Percentiles rank a stretch among this genome's conserved stretches.
phyloP scores from a whole-genome alignment of 2,888 invertebrate genomes.

The Ochropleura plecta region DNA sequence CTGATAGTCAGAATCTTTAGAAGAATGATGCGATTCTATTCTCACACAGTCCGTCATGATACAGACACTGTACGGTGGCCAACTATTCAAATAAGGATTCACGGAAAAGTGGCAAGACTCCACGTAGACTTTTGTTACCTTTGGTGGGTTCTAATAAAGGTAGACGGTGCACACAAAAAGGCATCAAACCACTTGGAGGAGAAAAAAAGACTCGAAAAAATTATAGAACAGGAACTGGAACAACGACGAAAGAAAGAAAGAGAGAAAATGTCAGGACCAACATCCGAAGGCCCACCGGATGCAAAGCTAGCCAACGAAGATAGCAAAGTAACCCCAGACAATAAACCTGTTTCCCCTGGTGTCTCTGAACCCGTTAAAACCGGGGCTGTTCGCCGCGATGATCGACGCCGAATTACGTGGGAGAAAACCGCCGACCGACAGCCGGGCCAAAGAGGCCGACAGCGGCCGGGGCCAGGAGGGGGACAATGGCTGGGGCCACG shows the following conservation, averaged over 20 bases:
- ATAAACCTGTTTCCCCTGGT: too few species aligned
- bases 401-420: background rate
- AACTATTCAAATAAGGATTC: slow-evolving; percentile 10
- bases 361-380: too few species aligned
- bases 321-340: too few species aligned
- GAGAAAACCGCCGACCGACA: background rate
- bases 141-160: slow-evolving; percentile 36
- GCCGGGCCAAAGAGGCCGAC: too few species aligned
- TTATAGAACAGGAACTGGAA: accelerated
- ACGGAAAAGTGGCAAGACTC: slow-evolving; percentile 34
- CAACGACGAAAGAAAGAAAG: background rate
- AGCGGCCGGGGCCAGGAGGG: too few species aligned
- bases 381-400: too few species aligned
- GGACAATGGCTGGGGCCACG: too few species aligned
- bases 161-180: slow-evolving; percentile 1
- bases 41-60: accelerated
- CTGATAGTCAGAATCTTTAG: background rate
- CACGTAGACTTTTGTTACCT: slow-evolving; percentile 50
- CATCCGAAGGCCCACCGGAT: too few species aligned
- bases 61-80: accelerated
- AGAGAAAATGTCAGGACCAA: background rate
- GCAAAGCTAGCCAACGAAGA: too few species aligned
- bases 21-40: slow-evolving; percentile 16
- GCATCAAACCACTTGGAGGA: accelerated
- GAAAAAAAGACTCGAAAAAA: accelerated